Conservation (phyloP, 1,140 invertebrate species). For the Hyles vespertilio region DNA sequence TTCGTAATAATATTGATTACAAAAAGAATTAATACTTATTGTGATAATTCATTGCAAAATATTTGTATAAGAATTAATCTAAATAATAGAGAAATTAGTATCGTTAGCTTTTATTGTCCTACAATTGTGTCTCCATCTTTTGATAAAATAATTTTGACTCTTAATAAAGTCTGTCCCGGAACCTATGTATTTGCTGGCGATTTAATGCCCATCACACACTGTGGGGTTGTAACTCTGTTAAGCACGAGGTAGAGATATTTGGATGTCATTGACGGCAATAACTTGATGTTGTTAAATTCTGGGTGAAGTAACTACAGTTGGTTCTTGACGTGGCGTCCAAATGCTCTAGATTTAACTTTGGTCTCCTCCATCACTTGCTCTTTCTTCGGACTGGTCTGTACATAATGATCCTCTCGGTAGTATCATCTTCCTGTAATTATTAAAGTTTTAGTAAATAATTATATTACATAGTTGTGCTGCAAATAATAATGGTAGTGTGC, state of each 20-base stretch:
- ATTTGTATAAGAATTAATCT: too few relatives aligned
- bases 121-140: slow-evolving; percentile 9
- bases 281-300: slow-evolving; percentile 22
- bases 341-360: slow-evolving; percentile 24
- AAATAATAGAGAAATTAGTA: slow-evolving; percentile 9
- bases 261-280: slow-evolving; percentile 19
- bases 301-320: slow-evolving; percentile 22
- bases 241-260: background rate
- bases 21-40: too few relatives aligned
- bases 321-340: slow-evolving; percentile 18
- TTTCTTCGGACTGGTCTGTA: slow-evolving; percentile 19
- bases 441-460: too few relatives aligned
- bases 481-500: too few relatives aligned
- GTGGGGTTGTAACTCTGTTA: too few relatives aligned
- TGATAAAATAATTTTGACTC: too few relatives aligned
- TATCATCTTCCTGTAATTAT: slow-evolving; percentile 15
- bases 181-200: too few relatives aligned
- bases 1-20: too few relatives aligned
- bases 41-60: too few relatives aligned
- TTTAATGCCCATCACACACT: too few relatives aligned
- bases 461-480: too few relatives aligned
- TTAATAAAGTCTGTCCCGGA: too few relatives aligned
- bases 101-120: slow-evolving; percentile 14
- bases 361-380: slow-evolving; percentile 18
- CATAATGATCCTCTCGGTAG: slow-evolving; percentile 19